phyloP scores from a whole-genome alignment of 2,113 vertebrate genomes.

The Nothocercus nigrocapillus region DNA sequence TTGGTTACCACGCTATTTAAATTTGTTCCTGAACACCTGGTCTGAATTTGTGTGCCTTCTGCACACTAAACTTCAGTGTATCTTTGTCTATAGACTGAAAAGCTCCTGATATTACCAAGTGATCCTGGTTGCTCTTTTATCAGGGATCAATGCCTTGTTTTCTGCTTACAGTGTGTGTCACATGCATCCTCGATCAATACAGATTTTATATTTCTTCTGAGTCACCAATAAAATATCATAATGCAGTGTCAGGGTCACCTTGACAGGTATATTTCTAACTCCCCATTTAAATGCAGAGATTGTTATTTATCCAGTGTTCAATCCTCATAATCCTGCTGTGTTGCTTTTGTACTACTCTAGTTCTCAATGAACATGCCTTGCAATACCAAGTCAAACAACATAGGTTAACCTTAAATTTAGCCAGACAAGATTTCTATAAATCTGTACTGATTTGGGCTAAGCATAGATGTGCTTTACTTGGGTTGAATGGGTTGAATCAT shows the following conservation, averaged over 20 bases:
- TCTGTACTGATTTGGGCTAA: not conserved
- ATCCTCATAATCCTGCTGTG: not conserved
- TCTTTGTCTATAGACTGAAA: not conserved
- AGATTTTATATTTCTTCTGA: not conserved
- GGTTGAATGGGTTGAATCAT: not conserved
- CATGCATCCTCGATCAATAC: not conserved
- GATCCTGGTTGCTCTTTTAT: not conserved
- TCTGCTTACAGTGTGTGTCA: not conserved
- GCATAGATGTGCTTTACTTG: not conserved
- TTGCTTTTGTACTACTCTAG: not conserved
- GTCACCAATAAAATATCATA: not conserved
- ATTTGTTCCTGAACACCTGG: not conserved
- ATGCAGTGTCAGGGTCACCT: not conserved
- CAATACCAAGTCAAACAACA: not conserved
- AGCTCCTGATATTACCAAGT: not conserved
- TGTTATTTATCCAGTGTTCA: not conserved
- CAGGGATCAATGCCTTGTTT: not conserved
- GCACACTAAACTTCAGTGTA: not conserved
- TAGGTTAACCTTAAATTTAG: not conserved
- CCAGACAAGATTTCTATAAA: not conserved
- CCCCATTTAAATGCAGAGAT: not conserved
- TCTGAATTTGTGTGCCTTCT: not conserved
- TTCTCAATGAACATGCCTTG: not conserved
- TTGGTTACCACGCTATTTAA: conserved; percentile 11
- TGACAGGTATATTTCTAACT: not conserved